Conservation (phyloP, 1,140 invertebrate species). For the Drosophila sproati region DNA sequence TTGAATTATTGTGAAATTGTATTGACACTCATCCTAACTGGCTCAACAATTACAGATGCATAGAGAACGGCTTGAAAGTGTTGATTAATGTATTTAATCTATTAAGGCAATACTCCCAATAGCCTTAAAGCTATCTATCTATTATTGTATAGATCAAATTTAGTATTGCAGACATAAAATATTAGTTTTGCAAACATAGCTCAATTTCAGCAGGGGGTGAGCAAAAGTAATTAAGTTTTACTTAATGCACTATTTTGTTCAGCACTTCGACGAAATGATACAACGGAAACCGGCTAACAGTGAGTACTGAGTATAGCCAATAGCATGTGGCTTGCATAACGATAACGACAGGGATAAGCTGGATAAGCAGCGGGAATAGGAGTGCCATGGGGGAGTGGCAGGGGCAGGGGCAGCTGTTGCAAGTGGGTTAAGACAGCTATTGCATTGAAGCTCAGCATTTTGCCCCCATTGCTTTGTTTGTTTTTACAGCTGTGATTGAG, state of each 20-base stretch:
- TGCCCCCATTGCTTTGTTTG: conserved; percentile 72
- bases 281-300: conserved; percentile 13
- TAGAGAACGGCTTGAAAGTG: no score
- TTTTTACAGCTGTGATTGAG: conserved; percentile 82
- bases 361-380: background rate
- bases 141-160: background rate
- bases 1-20: background rate
- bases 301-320: conserved; percentile 31
- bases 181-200: background rate
- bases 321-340: conserved; percentile 65
- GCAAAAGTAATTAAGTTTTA: conserved; percentile 69
- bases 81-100: no score
- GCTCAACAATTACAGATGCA: no score
- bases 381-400: background rate
- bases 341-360: conserved; percentile 22
- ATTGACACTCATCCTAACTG: no score
- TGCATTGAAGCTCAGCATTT: conserved; percentile 41
- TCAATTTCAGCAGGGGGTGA: background rate
- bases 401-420: no score
- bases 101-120: background rate
- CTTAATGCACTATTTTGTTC: conserved; percentile 70
- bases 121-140: background rate
- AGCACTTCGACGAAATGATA: conserved; percentile 58
- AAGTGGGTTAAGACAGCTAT: background rate
- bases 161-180: background rate